phyloP scores from a whole-genome alignment of 2,888 invertebrate species.

The Drosophila putrida region DNA sequence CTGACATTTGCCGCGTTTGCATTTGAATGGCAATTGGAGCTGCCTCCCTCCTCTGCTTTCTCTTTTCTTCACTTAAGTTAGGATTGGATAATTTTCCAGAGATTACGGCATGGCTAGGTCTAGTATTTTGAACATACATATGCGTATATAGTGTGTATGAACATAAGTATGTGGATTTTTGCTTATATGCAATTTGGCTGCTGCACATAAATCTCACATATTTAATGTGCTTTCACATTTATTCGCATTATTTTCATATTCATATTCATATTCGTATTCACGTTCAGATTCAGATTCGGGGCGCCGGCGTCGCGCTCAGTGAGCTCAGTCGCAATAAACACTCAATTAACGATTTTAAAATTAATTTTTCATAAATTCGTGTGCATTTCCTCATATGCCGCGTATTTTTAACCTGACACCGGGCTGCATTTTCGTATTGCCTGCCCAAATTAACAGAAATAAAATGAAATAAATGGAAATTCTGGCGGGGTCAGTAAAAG shows the following conservation, averaged over 20 bases:
- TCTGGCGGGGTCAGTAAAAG: constrained; percentile 17
- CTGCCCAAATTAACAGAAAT: constrained; percentile 73
- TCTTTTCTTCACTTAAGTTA: background rate
- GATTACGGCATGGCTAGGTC: constrained; percentile 3
- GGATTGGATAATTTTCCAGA: constrained; percentile 15
- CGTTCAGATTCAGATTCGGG: constrained; percentile 23
- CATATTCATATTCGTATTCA: constrained; percentile 46
- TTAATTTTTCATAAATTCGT: constrained; percentile 83
- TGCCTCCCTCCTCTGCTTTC: background rate
- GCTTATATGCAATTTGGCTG: constrained; percentile 53
- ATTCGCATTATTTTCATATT: constrained; percentile 59
- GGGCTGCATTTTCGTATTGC: constrained; percentile 19
- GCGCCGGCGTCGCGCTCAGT: constrained; percentile 58
- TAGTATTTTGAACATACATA: background rate
- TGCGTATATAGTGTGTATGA: background rate
- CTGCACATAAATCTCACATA: constrained; percentile 68
- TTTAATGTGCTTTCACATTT: constrained; percentile 67
- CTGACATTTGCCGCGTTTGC: constrained; percentile 76
- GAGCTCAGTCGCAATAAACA: constrained; percentile 82
- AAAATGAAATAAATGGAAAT: constrained; percentile 69
- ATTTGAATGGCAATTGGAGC: constrained; percentile 61
- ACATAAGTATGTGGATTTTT: constrained; percentile 16
- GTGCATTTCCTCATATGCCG: constrained; percentile 68
- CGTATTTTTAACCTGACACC: constrained; percentile 62
- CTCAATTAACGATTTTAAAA: constrained; percentile 84